phyloP scores from a whole-genome alignment of 2,797 vertebrate species.

The Serranus cabrilla region DNA sequence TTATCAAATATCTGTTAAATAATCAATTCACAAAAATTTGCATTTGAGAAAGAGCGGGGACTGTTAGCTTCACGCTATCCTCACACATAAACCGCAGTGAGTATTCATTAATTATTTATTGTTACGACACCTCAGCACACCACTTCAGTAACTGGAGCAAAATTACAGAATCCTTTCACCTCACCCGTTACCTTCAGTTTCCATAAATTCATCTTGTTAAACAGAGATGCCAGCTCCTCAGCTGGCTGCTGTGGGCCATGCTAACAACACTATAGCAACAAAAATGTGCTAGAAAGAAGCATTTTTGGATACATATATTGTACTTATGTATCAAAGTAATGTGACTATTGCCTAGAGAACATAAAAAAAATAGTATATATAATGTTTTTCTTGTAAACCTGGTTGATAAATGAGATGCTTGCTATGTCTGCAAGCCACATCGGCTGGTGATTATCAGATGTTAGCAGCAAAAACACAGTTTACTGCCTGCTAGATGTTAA shows the following conservation, averaged over 20 bases:
- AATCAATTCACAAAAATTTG: neutral
- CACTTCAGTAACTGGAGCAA: constrained; percentile 20
- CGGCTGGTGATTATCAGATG: neutral
- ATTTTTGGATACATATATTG: neutral
- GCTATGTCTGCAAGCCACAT: neutral
- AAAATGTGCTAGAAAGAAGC: too few relatives aligned
- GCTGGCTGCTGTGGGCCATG: neutral
- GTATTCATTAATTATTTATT: constrained; percentile 44
- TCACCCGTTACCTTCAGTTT: neutral
- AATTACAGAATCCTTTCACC: constrained; percentile 13
- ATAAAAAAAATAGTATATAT: neutral
- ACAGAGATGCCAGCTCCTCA: neutral
- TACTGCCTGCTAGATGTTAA: neutral
- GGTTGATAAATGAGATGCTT: neutral
- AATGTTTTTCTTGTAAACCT: neutral
- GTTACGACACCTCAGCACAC: constrained; percentile 7
- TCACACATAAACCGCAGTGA: constrained; percentile 7
- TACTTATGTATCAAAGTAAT: neutral
- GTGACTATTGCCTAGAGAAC: neutral
- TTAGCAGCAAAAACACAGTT: neutral
- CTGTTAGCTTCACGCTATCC: neutral
- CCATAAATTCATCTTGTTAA: neutral
- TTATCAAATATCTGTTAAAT: neutral
- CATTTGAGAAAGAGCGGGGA: neutral
- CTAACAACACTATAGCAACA: neutral